Evolutionary conservation across 2,113 vertebrate species (phyloP).

Genomic region (Notothenia rossii): DNA sequence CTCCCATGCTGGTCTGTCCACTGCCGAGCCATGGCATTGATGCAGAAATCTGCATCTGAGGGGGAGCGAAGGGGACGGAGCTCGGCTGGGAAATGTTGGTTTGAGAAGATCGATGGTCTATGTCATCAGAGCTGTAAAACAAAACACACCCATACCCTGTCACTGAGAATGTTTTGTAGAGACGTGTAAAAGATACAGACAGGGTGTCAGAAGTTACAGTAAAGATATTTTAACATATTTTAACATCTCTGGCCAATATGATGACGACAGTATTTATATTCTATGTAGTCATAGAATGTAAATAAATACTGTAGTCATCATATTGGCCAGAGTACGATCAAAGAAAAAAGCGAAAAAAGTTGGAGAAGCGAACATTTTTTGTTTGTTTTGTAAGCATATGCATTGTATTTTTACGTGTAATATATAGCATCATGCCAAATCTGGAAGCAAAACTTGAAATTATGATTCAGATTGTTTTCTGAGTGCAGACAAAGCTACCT

Average conservation of each 20-base stretch:
- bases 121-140: conserved; percentile 92
- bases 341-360: too few relatives aligned
- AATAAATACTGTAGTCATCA: neutral
- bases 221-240: too few relatives aligned
- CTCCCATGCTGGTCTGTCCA: conserved; percentile 96
- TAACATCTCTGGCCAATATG: too few relatives aligned
- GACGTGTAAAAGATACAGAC: neutral
- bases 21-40: conserved; percentile 98
- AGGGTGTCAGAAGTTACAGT: too few relatives aligned
- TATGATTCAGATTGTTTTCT: neutral
- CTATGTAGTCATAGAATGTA: too few relatives aligned
- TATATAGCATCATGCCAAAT: neutral
- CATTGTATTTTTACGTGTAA: neutral
- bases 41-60: conserved; percentile 88
- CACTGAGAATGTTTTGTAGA: neutral
- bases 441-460: neutral
- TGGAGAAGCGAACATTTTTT: neutral
- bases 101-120: conserved; percentile 93
- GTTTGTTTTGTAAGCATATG: neutral
- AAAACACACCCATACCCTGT: neutral
- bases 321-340: neutral
- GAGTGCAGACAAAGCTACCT: neutral
- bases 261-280: too few relatives aligned
- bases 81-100: conserved; percentile 91
- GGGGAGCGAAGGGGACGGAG: conserved; percentile 84